Evolutionary conservation across 1,140 invertebrate genomes (phyloP).

Genomic region (Drosophila sturtevanti): DNA sequence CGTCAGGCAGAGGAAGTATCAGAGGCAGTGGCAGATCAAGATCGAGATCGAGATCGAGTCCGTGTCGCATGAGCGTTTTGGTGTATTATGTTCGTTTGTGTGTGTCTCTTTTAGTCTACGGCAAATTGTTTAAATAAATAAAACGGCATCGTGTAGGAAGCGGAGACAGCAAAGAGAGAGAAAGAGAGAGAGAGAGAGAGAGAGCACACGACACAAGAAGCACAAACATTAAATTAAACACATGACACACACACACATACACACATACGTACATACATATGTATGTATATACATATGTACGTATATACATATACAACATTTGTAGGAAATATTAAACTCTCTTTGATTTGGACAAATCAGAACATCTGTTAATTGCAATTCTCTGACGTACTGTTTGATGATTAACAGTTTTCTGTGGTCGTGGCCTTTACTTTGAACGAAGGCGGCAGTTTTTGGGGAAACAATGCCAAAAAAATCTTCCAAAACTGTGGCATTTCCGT

Average conservation of each 20-base stretch:
- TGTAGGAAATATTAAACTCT: not conserved
- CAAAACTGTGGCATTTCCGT: not conserved
- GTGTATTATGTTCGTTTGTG: slow-evolving; percentile 9
- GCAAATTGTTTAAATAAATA: slow-evolving; percentile 79
- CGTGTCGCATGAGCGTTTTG: not conserved
- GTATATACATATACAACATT: not conserved
- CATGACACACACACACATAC: not conserved
- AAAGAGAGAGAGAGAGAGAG: not conserved
- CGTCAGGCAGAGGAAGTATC: not conserved
- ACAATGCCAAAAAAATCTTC: not conserved
- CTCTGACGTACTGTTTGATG: not conserved
- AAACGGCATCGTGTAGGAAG: slow-evolving; percentile 54
- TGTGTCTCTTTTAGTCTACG: slow-evolving; percentile 50
- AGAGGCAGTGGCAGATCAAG: not conserved
- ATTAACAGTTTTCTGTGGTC: not conserved
- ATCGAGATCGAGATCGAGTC: slow-evolving; percentile 13
- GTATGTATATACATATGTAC: not conserved
- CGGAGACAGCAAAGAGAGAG: slow-evolving; percentile 30
- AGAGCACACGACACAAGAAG: not conserved
- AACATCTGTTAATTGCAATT: slow-evolving; percentile 10
- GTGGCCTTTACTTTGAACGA: too few relatives aligned
- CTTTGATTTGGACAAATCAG: slow-evolving; percentile 1
- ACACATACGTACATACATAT: not conserved
- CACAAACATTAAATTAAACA: slow-evolving; percentile 29
- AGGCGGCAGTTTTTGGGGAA: too few relatives aligned